These are phyloP conservation scores for Enteromius treurensis DNA, from an alignment of 2,797 vertebrate species.

Conservation along the genomic window DNA sequence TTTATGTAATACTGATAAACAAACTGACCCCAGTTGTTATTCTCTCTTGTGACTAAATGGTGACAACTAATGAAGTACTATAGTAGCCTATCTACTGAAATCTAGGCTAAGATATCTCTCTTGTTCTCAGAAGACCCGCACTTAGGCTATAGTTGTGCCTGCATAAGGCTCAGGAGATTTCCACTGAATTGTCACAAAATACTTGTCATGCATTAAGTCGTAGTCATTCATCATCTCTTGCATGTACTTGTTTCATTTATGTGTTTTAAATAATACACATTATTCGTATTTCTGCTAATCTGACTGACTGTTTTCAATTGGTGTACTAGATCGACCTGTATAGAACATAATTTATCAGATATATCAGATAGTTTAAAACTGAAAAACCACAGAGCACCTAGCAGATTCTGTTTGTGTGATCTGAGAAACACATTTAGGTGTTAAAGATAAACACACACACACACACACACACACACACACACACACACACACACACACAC, in stretches of 20 bases:
- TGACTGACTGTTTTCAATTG: not conserved
- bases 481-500: no score
- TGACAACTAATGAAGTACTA: not conserved
- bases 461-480: not conserved
- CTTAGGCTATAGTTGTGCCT: not conserved
- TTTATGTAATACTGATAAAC: not conserved
- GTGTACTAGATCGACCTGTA: not conserved
- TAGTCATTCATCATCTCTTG: not conserved
- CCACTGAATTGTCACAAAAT: not conserved
- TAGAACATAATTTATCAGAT: not conserved
- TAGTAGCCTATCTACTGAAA: no score
- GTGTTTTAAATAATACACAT: not conserved
- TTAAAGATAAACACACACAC: not conserved
- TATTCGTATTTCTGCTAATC: not conserved
- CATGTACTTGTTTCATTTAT: not conserved
- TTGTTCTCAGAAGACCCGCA: not conserved
- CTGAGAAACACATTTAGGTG: not conserved
- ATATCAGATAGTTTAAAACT: not conserved
- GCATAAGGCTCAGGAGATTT: not conserved
- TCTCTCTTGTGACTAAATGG: not conserved
- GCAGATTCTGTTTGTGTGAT: not conserved
- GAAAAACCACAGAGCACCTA: no score
- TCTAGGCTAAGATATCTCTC: no score
- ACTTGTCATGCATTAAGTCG: not conserved
- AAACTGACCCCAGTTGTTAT: not conserved